Percentiles rank a stretch among this genome's conserved stretches.
Conservation (phyloP, 2,113 vertebrate genomes). For the Notiomystis cincta region DNA sequence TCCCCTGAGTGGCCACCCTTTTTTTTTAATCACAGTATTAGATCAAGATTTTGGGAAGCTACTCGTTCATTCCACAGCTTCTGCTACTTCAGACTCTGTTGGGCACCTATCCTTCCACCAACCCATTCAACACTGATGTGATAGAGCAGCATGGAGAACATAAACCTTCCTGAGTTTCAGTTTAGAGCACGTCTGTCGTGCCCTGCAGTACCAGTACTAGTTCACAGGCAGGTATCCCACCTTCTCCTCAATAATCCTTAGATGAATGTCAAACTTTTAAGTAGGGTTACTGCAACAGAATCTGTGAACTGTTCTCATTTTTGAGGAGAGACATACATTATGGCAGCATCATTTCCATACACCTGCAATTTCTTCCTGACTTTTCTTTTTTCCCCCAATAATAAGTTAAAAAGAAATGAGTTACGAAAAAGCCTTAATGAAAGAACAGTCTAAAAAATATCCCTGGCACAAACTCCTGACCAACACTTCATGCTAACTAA, state of each 20-base stretch:
- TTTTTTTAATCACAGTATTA: not conserved
- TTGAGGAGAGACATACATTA: not conserved
- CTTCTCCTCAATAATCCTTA: not conserved
- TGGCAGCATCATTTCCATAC: not conserved
- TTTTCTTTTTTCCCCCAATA: not conserved
- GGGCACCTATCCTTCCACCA: not conserved
- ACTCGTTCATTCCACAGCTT: not conserved
- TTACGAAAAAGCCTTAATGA: not conserved
- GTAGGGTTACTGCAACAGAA: not conserved
- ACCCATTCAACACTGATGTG: accelerated
- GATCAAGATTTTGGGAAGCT: not conserved
- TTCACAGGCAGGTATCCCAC: not conserved
- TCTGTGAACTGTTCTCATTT: not conserved
- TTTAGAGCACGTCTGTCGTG: not conserved
- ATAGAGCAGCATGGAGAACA: not conserved
- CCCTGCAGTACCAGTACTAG: not conserved
- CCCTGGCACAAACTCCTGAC: not conserved
- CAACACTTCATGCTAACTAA: not conserved
- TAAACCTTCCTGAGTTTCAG: not conserved
- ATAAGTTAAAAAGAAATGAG: not conserved
- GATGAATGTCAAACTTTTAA: not conserved
- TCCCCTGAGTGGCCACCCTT: accelerated
- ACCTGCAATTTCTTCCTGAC: not conserved
- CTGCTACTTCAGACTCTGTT: not conserved
- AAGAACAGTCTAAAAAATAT: not conserved